Evolutionary conservation across 2,888 invertebrate genomes (phyloP), one percentile per base, ranked within the genome.

Genomic region (Macropis europaea): DNA sequence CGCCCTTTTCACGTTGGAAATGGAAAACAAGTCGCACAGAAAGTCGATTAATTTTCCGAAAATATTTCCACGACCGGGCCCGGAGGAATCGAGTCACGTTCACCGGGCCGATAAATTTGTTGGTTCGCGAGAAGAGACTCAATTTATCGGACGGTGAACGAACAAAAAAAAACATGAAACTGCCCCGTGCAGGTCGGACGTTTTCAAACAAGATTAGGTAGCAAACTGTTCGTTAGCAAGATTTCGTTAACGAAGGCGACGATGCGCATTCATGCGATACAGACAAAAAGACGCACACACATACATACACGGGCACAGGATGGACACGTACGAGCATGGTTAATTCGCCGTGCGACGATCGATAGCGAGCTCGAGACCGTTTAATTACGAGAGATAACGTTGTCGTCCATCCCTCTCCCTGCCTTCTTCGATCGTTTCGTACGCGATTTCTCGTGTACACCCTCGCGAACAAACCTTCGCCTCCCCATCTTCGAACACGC

Each of bases 351-450:
- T 56, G 60, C 56, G 19, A 50, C 67, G 72, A 81, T 81, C 81
- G 81, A 81, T 81, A 76, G 52, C 47, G 38, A 59, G 62, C 72
- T 72, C 59, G 61, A 78, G 76, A 76, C 69, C 71, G 79, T 78
- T 81, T 81, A 81, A 79, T 79, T 81, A 76, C 73, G 24, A 74
- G 79, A 67, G 76, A 81, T 76, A 81, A 81, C 79, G 63, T 62
- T 42, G 48, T 57, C 57, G 60, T 28, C 50, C 26, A 28, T 56
- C 50, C 34, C 50, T 34, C 22, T 11, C 15, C 30, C 59, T 60
- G 52, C 59, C 61, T n/a, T 7, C 30, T n/a, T 13, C 7, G 6
- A 17, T 11, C 38, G 26, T 32, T 7, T n/a, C 15, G 15, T 38
- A n/a, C 50, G 13, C 38, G 57, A 68, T 68, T 43, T 68, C 36